Percentiles rank a stretch among this genome's conserved stretches.
phyloP scores from a whole-genome alignment of 1,140 invertebrate genomes.

The Lucilia sericata region DNA sequence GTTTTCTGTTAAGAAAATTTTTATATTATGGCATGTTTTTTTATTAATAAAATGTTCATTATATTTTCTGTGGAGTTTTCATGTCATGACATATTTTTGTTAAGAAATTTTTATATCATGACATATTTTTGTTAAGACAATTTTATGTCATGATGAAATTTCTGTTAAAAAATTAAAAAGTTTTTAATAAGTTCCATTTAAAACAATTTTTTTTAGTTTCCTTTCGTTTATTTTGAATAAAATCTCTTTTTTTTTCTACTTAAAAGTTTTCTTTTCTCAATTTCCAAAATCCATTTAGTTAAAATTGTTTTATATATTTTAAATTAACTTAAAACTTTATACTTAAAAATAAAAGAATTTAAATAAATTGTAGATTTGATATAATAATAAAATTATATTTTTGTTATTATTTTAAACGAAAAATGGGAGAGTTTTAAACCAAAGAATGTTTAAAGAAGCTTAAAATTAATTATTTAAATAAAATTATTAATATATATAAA shows the following conservation, averaged over 20 bases:
- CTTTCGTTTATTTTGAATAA: background rate
- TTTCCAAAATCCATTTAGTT: background rate
- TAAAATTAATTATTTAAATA: background rate
- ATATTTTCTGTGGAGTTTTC: too few relatives aligned
- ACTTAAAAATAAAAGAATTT: background rate
- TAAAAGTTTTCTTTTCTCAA: background rate
- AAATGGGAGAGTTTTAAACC: background rate
- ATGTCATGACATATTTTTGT: too few relatives aligned
- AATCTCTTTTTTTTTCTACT: background rate
- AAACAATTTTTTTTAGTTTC: background rate
- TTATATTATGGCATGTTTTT: too few relatives aligned
- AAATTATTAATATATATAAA: background rate
- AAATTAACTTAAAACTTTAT: background rate
- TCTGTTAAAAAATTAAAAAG: too few relatives aligned
- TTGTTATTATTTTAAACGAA: background rate
- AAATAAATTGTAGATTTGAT: background rate
- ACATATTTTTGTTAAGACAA: too few relatives aligned
- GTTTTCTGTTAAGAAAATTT: too few relatives aligned
- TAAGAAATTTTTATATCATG: too few relatives aligned
- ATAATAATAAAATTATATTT: background rate
- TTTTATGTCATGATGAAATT: too few relatives aligned
- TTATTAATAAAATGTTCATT: too few relatives aligned
- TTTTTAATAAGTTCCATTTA: too few relatives aligned
- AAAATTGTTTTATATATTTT: background rate
- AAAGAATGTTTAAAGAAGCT: background rate